Evolutionary conservation across 2,113 vertebrate species (phyloP).

Genomic region (Mobula birostris): DNA sequence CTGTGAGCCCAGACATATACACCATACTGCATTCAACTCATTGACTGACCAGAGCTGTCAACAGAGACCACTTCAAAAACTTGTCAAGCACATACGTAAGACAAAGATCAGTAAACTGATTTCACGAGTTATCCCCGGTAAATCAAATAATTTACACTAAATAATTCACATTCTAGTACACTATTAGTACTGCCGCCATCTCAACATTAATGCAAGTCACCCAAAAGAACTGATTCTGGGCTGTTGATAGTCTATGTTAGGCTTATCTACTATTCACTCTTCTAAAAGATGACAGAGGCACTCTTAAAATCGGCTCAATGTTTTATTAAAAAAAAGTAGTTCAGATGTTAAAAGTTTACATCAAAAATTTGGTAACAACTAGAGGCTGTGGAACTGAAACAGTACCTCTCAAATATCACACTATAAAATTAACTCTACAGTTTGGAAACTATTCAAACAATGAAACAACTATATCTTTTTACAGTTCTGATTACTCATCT

Average conservation of each 20-base stretch:
- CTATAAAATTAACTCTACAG: constrained; percentile 32
- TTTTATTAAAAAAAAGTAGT: constrained; percentile 28
- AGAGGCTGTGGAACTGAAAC: constrained; percentile 20
- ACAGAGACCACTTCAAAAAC: neutral
- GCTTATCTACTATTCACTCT: constrained; percentile 44
- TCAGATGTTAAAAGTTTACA: constrained; percentile 34
- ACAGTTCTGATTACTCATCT: constrained; percentile 25
- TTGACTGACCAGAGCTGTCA: no score
- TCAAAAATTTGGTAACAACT: constrained; percentile 35
- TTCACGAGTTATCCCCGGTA: neutral
- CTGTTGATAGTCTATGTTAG: neutral
- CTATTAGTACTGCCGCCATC: neutral
- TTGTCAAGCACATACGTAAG: neutral
- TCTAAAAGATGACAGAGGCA: constrained; percentile 73
- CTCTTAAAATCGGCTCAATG: constrained; percentile 49
- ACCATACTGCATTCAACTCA: no score
- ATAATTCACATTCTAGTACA: neutral
- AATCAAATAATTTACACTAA: neutral
- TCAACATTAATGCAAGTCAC: neutral
- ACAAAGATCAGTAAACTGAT: neutral
- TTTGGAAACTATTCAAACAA: constrained; percentile 31
- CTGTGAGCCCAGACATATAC: no score
- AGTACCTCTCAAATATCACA: constrained; percentile 5
- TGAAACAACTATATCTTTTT: constrained; percentile 21
- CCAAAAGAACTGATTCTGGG: neutral